These are phyloP conservation scores for Lordiphosa fenestrarum DNA, from an alignment of 2,888 invertebrate genomes.

Conservation along the genomic window DNA sequence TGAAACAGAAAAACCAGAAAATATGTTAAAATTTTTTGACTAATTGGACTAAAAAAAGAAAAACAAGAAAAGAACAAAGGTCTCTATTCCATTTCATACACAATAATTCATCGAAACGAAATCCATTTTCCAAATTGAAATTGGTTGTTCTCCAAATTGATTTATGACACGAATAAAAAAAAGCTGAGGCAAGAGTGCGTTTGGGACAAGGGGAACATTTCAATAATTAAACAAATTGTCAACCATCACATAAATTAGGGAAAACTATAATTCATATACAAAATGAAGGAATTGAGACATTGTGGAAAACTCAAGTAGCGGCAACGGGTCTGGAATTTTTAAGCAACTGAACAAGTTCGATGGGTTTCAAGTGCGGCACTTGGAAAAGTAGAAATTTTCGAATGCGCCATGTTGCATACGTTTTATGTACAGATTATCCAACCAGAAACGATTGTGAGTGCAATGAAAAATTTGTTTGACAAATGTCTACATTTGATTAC, in stretches of 20 bases:
- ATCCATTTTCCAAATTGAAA: slow-evolving; percentile 33
- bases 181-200: slow-evolving; percentile 25
- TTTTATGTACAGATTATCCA: slow-evolving; percentile 17
- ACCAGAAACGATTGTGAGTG: slow-evolving; percentile 15
- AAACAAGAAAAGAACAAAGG: not conserved
- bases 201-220: slow-evolving; percentile 19
- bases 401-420: slow-evolving; percentile 42
- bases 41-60: not conserved
- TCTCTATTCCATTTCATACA: slow-evolving; percentile 1
- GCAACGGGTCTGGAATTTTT: slow-evolving; percentile 59
- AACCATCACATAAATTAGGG: slow-evolving; percentile 24
- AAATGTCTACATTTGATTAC: slow-evolving; percentile 40
- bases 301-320: slow-evolving; percentile 52
- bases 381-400: slow-evolving; percentile 34
- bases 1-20: not conserved
- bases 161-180: slow-evolving; percentile 47
- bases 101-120: slow-evolving; percentile 30
- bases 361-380: slow-evolving; percentile 53
- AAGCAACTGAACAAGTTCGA: slow-evolving; percentile 47
- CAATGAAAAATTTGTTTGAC: slow-evolving; percentile 27
- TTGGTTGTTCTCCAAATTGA: slow-evolving; percentile 38
- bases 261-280: slow-evolving; percentile 29
- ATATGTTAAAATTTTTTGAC: slow-evolving; percentile 2
- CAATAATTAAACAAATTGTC: slow-evolving; percentile 43
- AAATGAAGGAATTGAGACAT: slow-evolving; percentile 28